A percentile compares a stretch with the other conserved stretches of the same genome.
Evolutionary conservation across 2,797 vertebrate genomes (phyloP).

Genomic region (Trematomus bernacchii): DNA sequence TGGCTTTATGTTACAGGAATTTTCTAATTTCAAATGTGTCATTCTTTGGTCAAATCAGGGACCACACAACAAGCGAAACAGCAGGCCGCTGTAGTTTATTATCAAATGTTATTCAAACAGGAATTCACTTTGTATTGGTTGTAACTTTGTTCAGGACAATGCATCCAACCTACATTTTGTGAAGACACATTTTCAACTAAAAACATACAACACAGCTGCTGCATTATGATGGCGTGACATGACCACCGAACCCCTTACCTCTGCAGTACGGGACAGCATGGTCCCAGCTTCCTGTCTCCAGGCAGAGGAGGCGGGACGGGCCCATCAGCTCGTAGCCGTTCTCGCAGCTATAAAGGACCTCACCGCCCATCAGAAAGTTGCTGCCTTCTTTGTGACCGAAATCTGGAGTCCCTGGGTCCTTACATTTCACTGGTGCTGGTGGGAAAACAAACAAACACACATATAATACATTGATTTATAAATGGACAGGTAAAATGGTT

Average conservation of each 20-base stretch:
- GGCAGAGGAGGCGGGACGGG: slow-evolving; percentile 82
- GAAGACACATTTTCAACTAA: neutral
- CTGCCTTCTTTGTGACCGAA: slow-evolving; percentile 87
- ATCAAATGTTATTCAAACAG: too few species aligned
- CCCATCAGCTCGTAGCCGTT: slow-evolving; percentile 90
- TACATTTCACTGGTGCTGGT: slow-evolving; percentile 92
- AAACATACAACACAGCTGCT: neutral
- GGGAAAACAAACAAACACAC: slow-evolving; percentile 17
- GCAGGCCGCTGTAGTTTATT: too few species aligned
- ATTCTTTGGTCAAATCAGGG: too few species aligned
- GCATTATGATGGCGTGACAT: neutral
- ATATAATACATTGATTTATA: neutral
- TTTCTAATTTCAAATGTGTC: too few species aligned
- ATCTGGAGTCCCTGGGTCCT: slow-evolving; percentile 87
- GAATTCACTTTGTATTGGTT: too few species aligned
- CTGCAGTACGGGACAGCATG: slow-evolving; percentile 86
- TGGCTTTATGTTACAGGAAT: too few species aligned
- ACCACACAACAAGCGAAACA: too few species aligned
- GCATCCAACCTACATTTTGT: neutral
- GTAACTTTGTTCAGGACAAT: neutral
- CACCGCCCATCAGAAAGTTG: slow-evolving; percentile 87
- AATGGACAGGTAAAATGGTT: neutral
- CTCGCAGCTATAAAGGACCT: slow-evolving; percentile 89
- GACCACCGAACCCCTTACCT: slow-evolving; percentile 80
- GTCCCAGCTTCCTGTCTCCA: slow-evolving; percentile 90